Evolutionary conservation across 2,888 invertebrate species (phyloP), one percentile per base, ranked within the genome.

Genomic region (Coenonympha glycerion): DNA sequence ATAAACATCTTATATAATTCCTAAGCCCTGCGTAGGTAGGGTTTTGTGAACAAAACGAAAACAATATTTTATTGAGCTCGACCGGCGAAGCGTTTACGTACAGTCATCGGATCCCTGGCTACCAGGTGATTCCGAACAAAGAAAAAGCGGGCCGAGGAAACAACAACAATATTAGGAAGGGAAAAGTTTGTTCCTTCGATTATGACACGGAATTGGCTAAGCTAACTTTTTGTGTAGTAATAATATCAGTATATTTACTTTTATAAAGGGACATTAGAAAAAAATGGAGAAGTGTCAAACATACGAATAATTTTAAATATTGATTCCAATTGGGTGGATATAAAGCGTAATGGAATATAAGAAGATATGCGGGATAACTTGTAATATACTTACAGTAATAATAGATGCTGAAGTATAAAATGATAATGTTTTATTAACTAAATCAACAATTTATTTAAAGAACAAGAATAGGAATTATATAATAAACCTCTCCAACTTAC

Each of bases 401-500:
- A n/a, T n/a, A n/a, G n/a, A n/a, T n/a, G n/a, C 15, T 15, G 15
- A 31, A 13, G 30, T 15, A 8, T 2, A 36, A 19, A 19, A 11
- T 19, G 8, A 16, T 15, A 24, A 24, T 6, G 13, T 18, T 31
- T 19, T 16, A 41, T 24, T 26, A 21, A 22, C 21, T 6, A 31
- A 9, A 53, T 39, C 18, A 44, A 28, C 31, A 22, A 28, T 42
- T 19, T 6, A 18, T 30, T 9, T 26, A 42, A 49, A 42, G 9
- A 49, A 47, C 40, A 49, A 19, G 30, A 48, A 53, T 41, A 16
- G 18, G 19, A 48, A 50, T 53, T 49, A 39, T 53, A 28, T 36
- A 56, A 56, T 54, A 55, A 44, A 45, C 49, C 55, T 39, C 46
- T 56, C 33, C 39, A 53, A 56, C 44, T 53, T 50, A 56, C 55